A percentile compares a stretch with the other conserved stretches of the same genome.
phyloP scores from a whole-genome alignment of 2,113 vertebrate species.

The Salvelinus sp. region DNA sequence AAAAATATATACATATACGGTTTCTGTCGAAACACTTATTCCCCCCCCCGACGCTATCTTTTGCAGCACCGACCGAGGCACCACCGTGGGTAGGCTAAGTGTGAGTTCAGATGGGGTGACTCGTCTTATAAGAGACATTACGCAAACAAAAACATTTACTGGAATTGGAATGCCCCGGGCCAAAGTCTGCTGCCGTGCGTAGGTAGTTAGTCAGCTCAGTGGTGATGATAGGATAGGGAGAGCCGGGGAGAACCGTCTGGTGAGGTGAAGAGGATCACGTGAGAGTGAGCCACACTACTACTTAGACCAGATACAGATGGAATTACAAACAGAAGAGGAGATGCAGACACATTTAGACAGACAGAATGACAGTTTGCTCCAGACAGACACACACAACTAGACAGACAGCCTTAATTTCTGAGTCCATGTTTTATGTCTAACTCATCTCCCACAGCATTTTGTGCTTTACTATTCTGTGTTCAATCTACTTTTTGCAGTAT shows the following conservation, averaged over 20 bases:
- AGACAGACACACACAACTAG: too few species aligned
- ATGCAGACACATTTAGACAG: too few species aligned
- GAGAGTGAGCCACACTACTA: not conserved
- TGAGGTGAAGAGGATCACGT: not conserved
- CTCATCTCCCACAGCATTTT: too few species aligned
- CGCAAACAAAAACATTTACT: constrained; percentile 32
- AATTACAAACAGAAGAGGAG: not conserved
- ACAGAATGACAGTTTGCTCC: too few species aligned
- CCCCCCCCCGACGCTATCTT: not conserved
- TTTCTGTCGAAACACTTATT: not conserved
- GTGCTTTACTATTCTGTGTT: too few species aligned
- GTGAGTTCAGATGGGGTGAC: constrained; percentile 29
- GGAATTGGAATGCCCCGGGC: constrained; percentile 21
- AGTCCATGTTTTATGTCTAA: too few species aligned
- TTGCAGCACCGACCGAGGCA: too few species aligned
- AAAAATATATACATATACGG: not conserved
- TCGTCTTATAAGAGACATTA: constrained; percentile 8
- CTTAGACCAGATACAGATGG: not conserved
- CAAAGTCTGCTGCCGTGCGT: constrained; percentile 10
- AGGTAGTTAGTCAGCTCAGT: not conserved
- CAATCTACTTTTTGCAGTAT: too few species aligned
- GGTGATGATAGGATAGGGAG: not conserved
- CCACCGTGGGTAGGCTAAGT: not conserved
- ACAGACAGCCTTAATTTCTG: too few species aligned
- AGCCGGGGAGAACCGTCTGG: not conserved